Conservation (phyloP, 2,888 invertebrate genomes). For the Amblyjoppa fuscipennis region DNA sequence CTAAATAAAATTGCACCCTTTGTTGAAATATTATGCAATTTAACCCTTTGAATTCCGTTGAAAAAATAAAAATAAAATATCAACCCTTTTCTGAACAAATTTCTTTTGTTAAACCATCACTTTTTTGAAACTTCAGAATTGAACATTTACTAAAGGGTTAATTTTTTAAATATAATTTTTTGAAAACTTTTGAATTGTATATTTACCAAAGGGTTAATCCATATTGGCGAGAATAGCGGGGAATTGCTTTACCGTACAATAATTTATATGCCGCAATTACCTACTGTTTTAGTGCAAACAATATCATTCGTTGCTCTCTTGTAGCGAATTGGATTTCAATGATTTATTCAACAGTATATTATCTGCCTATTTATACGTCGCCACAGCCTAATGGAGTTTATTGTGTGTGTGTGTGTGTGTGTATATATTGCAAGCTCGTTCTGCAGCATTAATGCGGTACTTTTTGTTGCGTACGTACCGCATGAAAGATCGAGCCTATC, state of each 20-base stretch:
- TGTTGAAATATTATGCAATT: too few relatives aligned
- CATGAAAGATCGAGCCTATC: constrained; percentile 47
- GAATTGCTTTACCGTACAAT: constrained; percentile 7
- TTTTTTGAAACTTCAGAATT: too few relatives aligned
- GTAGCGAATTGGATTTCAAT: constrained; percentile 8
- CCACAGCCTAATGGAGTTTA: neutral
- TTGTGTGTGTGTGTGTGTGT: constrained; percentile 7
- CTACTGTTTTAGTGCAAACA: neutral
- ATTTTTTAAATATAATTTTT: too few relatives aligned
- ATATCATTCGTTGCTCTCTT: neutral
- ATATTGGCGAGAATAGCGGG: too few relatives aligned
- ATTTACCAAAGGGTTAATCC: too few relatives aligned
- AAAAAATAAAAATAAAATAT: too few relatives aligned
- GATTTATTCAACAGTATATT: constrained; percentile 33
- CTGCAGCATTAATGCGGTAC: constrained; percentile 67
- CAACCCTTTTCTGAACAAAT: too few relatives aligned
- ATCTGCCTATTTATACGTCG: constrained; percentile 9
- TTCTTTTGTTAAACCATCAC: too few relatives aligned
- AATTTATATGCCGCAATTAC: neutral
- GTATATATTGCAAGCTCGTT: constrained; percentile 22
- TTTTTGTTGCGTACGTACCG: constrained; percentile 54
- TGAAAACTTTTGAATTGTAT: too few relatives aligned
- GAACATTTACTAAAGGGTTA: too few relatives aligned
- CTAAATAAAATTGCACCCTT: too few relatives aligned
- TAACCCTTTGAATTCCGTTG: too few relatives aligned